Evolutionary conservation across 2,888 invertebrate genomes (phyloP).

Genomic region (Camponotus fellah): DNA sequence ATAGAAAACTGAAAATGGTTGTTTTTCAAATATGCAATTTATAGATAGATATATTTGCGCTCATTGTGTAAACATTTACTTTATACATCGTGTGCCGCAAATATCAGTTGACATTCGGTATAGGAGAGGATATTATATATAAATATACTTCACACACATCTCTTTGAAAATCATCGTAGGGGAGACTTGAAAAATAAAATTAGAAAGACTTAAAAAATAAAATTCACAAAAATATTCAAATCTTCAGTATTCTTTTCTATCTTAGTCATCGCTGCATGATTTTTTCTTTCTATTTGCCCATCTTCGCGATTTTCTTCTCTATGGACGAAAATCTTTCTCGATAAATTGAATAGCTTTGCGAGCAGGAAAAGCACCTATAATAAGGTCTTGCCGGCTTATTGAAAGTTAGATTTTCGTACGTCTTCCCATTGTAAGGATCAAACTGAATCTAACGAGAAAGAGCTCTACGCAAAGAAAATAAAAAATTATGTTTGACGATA

Average conservation of each 20-base stretch:
- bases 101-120: not conserved
- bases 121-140: too few species aligned
- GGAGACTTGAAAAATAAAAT: too few species aligned
- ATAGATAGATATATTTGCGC: not conserved
- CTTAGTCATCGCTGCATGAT: not conserved
- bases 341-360: conserved; percentile 68
- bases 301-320: conserved; percentile 39
- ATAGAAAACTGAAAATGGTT: not conserved
- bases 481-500: conserved; percentile 16
- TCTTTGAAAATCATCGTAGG: not conserved
- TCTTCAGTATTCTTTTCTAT: not conserved
- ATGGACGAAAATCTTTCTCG: conserved; percentile 57
- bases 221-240: conserved; percentile 31
- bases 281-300: conserved; percentile 19
- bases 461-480: conserved; percentile 21
- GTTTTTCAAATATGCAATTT: not conserved
- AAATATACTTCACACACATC: not conserved
- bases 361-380: conserved; percentile 61
- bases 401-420: conserved; percentile 63
- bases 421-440: conserved; percentile 25
- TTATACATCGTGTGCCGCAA: not conserved
- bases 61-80: not conserved
- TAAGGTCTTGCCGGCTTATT: conserved; percentile 69
- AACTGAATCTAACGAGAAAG: conserved; percentile 24
- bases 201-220: not conserved